phyloP scores from a whole-genome alignment of 2,888 invertebrate species.

The Phalangium opilio region DNA sequence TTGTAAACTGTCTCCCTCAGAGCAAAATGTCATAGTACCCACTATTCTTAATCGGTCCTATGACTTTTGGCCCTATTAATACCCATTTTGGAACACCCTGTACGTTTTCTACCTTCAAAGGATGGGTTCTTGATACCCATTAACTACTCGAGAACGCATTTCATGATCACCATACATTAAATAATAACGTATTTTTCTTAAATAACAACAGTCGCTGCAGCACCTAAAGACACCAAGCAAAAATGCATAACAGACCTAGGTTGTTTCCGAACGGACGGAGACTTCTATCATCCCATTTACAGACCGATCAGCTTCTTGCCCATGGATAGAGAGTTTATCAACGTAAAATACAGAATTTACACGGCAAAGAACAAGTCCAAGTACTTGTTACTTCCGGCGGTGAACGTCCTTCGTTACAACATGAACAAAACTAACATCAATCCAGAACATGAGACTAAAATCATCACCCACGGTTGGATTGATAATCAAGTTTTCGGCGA shows the following conservation, averaged over 20 bases:
- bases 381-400: constrained; percentile 1
- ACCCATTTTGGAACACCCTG: too few relatives aligned
- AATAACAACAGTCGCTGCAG: too few relatives aligned
- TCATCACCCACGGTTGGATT: constrained; percentile 20
- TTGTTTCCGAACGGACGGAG: constrained; percentile 12
- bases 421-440: constrained; percentile 11
- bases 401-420: constrained; percentile 4
- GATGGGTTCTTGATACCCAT: too few relatives aligned
- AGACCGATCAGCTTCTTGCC: constrained; percentile 18
- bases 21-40: too few relatives aligned
- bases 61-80: too few relatives aligned
- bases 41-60: too few relatives aligned
- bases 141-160: too few relatives aligned
- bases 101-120: too few relatives aligned
- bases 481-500: constrained; percentile 17
- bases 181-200: too few relatives aligned
- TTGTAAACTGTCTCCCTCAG: too few relatives aligned
- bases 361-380: constrained; percentile 14
- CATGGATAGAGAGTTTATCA: constrained; percentile 11
- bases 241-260: constrained; percentile 12
- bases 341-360: constrained; percentile 15
- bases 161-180: too few relatives aligned
- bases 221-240: too few relatives aligned
- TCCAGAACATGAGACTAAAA: constrained; percentile 8
- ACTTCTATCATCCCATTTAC: constrained; percentile 14